Percentiles rank a stretch among this genome's conserved stretches.
Conservation (phyloP, 2,797 vertebrate species). For the Enteromius treurensis region DNA sequence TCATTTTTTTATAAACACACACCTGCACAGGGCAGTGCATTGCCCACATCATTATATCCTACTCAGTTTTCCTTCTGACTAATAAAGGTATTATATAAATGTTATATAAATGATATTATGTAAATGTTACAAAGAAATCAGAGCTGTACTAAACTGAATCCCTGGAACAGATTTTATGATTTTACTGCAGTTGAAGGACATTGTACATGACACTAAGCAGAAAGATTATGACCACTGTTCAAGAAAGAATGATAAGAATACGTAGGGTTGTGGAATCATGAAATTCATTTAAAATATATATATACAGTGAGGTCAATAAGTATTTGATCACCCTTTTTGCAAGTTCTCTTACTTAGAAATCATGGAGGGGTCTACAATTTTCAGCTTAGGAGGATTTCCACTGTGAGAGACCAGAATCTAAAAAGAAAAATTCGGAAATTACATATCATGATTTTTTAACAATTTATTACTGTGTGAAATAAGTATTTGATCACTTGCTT, state of each 20-base stretch:
- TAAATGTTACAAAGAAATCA: background rate
- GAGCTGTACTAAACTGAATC: background rate
- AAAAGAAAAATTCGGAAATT: no score
- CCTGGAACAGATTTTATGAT: background rate
- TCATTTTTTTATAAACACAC: background rate
- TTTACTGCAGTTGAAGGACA: background rate
- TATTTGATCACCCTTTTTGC: no score
- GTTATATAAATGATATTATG: slow-evolving; percentile 1
- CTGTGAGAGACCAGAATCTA: no score
- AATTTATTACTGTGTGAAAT: no score
- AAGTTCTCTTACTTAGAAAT: no score
- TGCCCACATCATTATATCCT: slow-evolving; percentile 13
- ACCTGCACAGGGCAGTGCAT: background rate
- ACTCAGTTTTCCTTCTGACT: slow-evolving; percentile 1
- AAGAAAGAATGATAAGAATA: background rate
- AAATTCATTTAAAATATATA: no score
- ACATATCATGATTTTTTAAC: background rate
- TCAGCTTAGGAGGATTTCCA: no score
- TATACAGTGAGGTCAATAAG: no score
- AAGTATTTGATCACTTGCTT: no score
- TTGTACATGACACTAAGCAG: background rate
- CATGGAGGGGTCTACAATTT: no score
- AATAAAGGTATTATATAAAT: background rate
- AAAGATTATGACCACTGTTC: background rate
- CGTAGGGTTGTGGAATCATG: background rate